Base-by-base conservation (phyloP, 92 coral and sea anemone genomes). In the Pocillopora grandis region DNA sequence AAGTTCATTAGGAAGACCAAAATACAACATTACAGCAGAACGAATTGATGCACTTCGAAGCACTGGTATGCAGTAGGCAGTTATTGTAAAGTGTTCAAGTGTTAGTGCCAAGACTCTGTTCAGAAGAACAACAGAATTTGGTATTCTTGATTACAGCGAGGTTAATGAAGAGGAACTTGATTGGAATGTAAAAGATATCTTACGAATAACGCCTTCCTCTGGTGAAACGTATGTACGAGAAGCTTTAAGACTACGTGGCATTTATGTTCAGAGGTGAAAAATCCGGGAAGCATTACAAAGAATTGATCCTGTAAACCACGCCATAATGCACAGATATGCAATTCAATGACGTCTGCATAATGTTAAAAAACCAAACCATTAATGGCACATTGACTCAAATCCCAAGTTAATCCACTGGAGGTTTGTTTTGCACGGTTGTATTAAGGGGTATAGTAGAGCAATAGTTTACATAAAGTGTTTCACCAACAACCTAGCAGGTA, bases 171-270 rank as follows among this genome's bases (percentile, higher is more conserved):
- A 85, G 77, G 86, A 75, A 17, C 72, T 89, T 23, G 80, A 83
- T 60, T 3, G 49, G 49, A 42, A 42, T 42, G 49, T 42, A 42
- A 42, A 7, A 42, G 49, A 42, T 42, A 42, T 87, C 62, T 59
- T 76, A 76, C 18, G 86, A 68, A 48, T 87, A 67, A 87, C 90
- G 35, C 82, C 86, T 23, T 87, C 63, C 75, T 87, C 90, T 71
- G 86, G 90, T 31, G 87, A 87, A 87, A 80, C 82, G 16, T 87
- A 81, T 64, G 78, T 80, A 20, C 87, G 90, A 19, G 83, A 77
- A 64, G 82, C 86, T 65, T 87, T 87, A 55, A 76, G 77, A 23
- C 67, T 77, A 18, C 66, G 83, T 16, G 83, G 77, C 12, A 62
- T 87, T 42, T 42, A 3, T 42, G 49, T 42, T 42, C 49, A 42